Evolutionary conservation across 2,797 vertebrate genomes (phyloP), one percentile per base, ranked within the genome.

Genomic region (Leuciscus waleckii): DNA sequence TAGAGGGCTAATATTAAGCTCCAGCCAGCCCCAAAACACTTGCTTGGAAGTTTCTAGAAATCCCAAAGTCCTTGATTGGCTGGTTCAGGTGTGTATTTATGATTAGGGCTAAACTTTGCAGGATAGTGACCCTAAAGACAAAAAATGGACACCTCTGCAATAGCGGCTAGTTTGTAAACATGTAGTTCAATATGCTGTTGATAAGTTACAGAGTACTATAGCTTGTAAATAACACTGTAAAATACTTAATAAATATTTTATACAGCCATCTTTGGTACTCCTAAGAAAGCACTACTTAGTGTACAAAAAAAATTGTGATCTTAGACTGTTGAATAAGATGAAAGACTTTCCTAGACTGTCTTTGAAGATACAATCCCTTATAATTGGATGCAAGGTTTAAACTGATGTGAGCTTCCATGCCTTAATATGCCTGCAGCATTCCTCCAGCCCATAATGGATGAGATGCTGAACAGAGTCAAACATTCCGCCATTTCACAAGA

Each of bases 371-470:
- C 35, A 39, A 39, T 77, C 35, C 32, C 14, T 77, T 77, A 77
- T 39, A 77, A 77, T 61, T 77, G 54, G 54, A 77, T 77, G 75
- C 35, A 41, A 39, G 54, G 13, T 39, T 77, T 77, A 77, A 41
- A 83, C 58, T 26, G 54, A 61, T 13, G 26, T 82, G 39, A 43
- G 26, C 70, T 73, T 74, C 21, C 32, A 41, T 82, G 68, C 35
- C 39, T n/a, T 73, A 32, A 70, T 39, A 56, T 81, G 65, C 65
- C 69, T 81, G 63, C 29, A 35, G 32, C 46, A 81, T 69, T 81
- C 49, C 23, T 70, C n/a, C 51, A n/a, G 14, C 41, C 11, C 35
- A 21, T 43, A 39, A 37, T 26, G 13, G 51, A 37, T 51, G 11
- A 54, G n/a, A 56, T 26, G 4, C 46, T 32, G 16, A 14, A 26